These are phyloP conservation scores for Bos javanicus DNA, from an alignment of 2,113 vertebrate genomes.

Conservation along the genomic window DNA sequence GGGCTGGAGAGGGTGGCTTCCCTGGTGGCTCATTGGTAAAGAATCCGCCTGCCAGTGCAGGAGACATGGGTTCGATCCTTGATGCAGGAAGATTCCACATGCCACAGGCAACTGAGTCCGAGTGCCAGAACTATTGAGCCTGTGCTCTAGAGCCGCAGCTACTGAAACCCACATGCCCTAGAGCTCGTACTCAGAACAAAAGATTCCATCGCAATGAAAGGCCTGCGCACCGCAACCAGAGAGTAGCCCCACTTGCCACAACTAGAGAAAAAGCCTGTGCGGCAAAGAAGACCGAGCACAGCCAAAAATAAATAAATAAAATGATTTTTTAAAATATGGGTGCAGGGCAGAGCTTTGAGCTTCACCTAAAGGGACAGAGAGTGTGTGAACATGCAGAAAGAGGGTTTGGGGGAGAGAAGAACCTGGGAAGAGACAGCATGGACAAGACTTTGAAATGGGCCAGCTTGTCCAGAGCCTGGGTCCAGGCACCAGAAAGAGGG, in stretches of 20 bases:
- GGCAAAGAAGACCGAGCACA: neutral
- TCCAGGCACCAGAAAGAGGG: neutral
- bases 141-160: neutral
- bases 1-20: neutral
- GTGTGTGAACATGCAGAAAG: neutral
- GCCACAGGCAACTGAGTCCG: neutral
- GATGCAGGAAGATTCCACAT: neutral
- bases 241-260: neutral
- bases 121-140: neutral
- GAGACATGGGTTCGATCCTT: neutral
- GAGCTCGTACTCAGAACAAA: neutral
- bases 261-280: neutral
- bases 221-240: fast-evolving
- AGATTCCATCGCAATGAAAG: fast-evolving
- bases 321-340: neutral
- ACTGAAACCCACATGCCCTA: neutral
- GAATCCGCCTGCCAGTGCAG: neutral
- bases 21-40: neutral
- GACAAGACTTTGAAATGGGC: neutral
- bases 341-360: neutral
- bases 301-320: neutral
- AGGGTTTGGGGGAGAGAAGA: too few relatives aligned
- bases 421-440: neutral
- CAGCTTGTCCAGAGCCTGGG: neutral
- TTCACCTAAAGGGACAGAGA: neutral